Percentiles rank a stretch among this genome's conserved stretches.
Conservation (phyloP, 2,888 invertebrate species). For the Caenorhabditis virilis region DNA sequence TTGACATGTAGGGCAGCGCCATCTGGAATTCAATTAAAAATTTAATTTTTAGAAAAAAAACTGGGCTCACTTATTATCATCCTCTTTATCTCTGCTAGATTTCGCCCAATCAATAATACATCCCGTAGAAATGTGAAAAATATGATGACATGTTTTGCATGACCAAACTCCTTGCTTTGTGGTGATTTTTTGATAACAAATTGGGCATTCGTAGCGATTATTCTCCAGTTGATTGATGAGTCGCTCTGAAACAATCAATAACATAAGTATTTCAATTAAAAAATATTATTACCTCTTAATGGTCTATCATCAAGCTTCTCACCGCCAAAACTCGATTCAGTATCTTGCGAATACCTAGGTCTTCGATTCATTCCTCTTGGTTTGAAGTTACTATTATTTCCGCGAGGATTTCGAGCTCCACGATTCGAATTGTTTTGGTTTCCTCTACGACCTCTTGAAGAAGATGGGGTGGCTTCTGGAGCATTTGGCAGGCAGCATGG, state of each 20-base stretch:
- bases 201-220: slow-evolving; percentile 86
- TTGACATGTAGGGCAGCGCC: slow-evolving; percentile 97
- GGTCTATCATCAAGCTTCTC: not conserved
- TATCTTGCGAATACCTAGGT: too few relatives aligned
- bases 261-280: not conserved
- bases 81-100: slow-evolving; percentile 44
- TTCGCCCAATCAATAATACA: slow-evolving; percentile 89
- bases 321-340: not conserved
- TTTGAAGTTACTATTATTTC: too few relatives aligned
- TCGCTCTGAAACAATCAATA: slow-evolving; percentile 42
- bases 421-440: not conserved
- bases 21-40: slow-evolving; percentile 69
- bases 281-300: not conserved
- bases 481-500: not conserved
- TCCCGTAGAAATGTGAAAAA: slow-evolving; percentile 79
- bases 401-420: too few relatives aligned
- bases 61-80: slow-evolving; percentile 14
- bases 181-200: slow-evolving; percentile 87
- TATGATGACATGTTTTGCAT: slow-evolving; percentile 87
- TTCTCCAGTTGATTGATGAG: slow-evolving; percentile 83
- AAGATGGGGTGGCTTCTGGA: too few relatives aligned
- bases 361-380: too few relatives aligned
- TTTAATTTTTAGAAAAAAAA: not conserved
- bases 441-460: slow-evolving; percentile 1
- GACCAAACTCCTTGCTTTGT: slow-evolving; percentile 84